Evolutionary conservation across 2,797 vertebrate genomes (phyloP).

Genomic region (Danio albolineatus): DNA sequence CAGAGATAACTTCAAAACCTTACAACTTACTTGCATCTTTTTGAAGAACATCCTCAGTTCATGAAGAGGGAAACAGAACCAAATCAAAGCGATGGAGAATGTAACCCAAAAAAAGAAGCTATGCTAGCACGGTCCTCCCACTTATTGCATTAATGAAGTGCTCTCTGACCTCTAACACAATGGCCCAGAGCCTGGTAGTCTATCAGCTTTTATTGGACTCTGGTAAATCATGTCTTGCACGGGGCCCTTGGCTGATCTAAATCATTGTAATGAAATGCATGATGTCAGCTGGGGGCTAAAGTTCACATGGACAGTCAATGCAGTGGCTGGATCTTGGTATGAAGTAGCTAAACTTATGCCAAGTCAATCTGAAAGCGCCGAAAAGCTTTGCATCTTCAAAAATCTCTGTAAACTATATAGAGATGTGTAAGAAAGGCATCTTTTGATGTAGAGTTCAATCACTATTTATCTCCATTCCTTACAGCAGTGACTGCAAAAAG

Average conservation of each 20-base stretch:
- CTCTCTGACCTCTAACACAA: constrained; percentile 52
- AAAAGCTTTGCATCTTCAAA: constrained; percentile 1
- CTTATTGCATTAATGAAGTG: constrained; percentile 48
- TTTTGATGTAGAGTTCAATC: neutral
- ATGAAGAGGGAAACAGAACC: neutral
- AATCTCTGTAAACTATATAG: neutral
- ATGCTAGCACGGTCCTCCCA: neutral
- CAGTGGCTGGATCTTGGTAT: constrained; percentile 1
- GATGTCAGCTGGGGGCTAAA: constrained; percentile 65
- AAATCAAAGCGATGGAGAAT: neutral
- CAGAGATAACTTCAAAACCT: too few species aligned
- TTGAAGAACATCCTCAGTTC: neutral
- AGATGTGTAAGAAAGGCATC: neutral
- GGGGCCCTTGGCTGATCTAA: constrained; percentile 61
- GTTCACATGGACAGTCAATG: constrained; percentile 50
- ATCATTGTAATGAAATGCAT: constrained; percentile 76
- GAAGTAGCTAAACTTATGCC: constrained; percentile 20
- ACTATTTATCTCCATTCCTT: neutral
- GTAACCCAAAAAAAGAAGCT: neutral
- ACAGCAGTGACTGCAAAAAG: neutral
- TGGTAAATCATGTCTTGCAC: constrained; percentile 70
- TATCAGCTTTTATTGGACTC: constrained; percentile 72
- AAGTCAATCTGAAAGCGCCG: neutral
- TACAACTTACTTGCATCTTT: neutral
- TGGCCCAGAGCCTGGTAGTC: constrained; percentile 52